A percentile compares a stretch with the other conserved stretches of the same genome.
Conservation (phyloP, 2,888 invertebrate species). For the Cheilosia urbana region DNA sequence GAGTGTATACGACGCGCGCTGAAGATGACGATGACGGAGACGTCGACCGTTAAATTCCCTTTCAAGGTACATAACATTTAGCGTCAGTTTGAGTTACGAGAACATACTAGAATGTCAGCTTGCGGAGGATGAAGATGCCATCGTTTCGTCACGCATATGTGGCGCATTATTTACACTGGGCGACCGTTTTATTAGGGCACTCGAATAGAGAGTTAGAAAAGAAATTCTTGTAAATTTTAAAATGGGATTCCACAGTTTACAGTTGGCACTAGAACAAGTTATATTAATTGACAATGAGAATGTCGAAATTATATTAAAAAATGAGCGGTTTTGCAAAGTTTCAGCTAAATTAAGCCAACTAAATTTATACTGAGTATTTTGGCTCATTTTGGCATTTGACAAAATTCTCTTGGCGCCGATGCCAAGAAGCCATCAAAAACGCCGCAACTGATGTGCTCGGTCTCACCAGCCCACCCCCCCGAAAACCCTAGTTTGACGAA, state of each 20-base stretch:
- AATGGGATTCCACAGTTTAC: not conserved
- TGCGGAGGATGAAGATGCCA: slow-evolving; percentile 30
- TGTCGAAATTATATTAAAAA: too few species aligned
- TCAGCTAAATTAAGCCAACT: too few species aligned
- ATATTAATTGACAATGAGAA: too few species aligned
- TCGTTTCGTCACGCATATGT: slow-evolving; percentile 58
- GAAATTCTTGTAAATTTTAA: not conserved
- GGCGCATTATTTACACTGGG: slow-evolving; percentile 29
- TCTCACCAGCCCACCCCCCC: too few species aligned
- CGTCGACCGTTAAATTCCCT: slow-evolving; percentile 70
- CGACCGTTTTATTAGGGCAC: not conserved
- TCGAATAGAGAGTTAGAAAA: not conserved
- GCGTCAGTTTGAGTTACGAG: slow-evolving; percentile 74
- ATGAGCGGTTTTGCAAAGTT: too few species aligned
- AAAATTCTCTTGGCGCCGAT: too few species aligned
- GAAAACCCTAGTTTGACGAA: too few species aligned
- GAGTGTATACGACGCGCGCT: not conserved
- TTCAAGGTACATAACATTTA: slow-evolving; percentile 73
- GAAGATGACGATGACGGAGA: slow-evolving; percentile 30
- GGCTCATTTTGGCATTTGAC: too few species aligned
- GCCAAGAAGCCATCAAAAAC: too few species aligned
- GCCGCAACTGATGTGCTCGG: too few species aligned
- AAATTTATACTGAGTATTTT: too few species aligned
- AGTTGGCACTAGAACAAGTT: too few species aligned
- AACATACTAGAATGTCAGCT: slow-evolving; percentile 34